Evolutionary conservation across 2,797 vertebrate species (phyloP), one percentile per base, ranked within the genome.

Genomic region (Alectoris magna): DNA sequence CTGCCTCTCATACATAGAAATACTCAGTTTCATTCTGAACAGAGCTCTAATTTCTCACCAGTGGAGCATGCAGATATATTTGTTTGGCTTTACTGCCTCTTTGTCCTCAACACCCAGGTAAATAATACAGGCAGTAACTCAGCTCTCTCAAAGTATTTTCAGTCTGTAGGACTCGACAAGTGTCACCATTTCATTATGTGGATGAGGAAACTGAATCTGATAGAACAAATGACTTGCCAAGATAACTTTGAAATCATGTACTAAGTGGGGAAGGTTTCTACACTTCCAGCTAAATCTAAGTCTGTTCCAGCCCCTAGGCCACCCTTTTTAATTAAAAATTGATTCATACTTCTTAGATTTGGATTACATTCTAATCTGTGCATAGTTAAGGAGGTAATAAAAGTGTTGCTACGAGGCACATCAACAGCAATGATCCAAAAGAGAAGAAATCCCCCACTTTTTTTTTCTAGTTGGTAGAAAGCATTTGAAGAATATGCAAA

Each of bases 281-380:
- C 12, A 27, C 83, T 84, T 94, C 68, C 85, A 80, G 16, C 58
- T 91, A 29, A 2, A 43, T 92, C 79, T 86, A 82, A 11, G 93
- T 89, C 71, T 79, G 15, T 81, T 78, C 9, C 48, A 79, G 38
- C 19, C 76, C 76, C n/a, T 36, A 77, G 92, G 89, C 79, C 70
- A 76, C 64, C 24, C 14, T 93, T 86, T n/a, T 31, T 91, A 87
- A 93, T 90, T 92, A 91, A 76, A 94, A 92, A 81, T 38, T 70
- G 76, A 26, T 24, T 89, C 70, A 70, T 38, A 73, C 16, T 89
- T 53, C 51, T 53, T 53, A 29, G 51, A 53, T 53, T 89, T 91
- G 63, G 60, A 88, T 68, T 87, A 26, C 4, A 11, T 70, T 84
- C 70, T 71, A 75, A 75, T 63, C 38, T 67, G 26, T 23, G 39